A percentile compares a stretch with the other conserved stretches of the same genome.
Evolutionary conservation across 2,888 invertebrate species (phyloP).

Genomic region (Temnothorax ravouxi): DNA sequence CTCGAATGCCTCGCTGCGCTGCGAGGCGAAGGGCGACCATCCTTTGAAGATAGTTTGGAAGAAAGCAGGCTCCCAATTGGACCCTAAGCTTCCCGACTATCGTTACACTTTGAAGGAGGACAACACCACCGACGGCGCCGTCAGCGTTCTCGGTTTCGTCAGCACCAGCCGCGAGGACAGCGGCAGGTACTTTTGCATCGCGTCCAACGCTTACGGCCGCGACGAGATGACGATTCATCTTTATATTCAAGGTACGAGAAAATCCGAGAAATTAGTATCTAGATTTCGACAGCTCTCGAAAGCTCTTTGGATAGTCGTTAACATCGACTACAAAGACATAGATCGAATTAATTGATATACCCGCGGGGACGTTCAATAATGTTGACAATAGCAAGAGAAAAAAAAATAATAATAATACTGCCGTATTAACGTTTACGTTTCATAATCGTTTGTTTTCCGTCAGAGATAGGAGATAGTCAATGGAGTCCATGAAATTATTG

Average conservation of each 20-base stretch:
- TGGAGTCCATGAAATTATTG: conserved; percentile 51
- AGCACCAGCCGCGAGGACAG: conserved; percentile 96
- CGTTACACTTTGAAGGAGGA: conserved; percentile 84
- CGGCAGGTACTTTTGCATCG: conserved; percentile 95
- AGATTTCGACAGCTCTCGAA: neutral
- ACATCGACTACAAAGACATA: neutral
- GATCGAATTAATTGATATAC: neutral
- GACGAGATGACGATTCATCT: conserved; percentile 96
- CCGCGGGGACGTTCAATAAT: neutral
- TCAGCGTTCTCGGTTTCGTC: conserved; percentile 94
- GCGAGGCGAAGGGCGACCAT: conserved; percentile 95
- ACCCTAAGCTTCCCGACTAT: conserved; percentile 83
- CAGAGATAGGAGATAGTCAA: conserved; percentile 55
- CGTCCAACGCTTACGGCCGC: conserved; percentile 95
- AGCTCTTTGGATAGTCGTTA: neutral
- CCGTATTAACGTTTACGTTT: neutral
- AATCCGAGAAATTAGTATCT: neutral
- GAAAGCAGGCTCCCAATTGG: conserved; percentile 88
- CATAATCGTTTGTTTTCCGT: conserved; percentile 16
- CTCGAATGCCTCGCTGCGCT: conserved; percentile 89
- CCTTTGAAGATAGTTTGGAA: conserved; percentile 96
- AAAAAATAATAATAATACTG: neutral
- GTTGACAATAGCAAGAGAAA: neutral
- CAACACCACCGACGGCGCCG: conserved; percentile 89
- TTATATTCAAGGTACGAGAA: conserved; percentile 92